Evolutionary conservation across 1,140 invertebrate species (phyloP).

Genomic region (Psilanteris sp.): DNA sequence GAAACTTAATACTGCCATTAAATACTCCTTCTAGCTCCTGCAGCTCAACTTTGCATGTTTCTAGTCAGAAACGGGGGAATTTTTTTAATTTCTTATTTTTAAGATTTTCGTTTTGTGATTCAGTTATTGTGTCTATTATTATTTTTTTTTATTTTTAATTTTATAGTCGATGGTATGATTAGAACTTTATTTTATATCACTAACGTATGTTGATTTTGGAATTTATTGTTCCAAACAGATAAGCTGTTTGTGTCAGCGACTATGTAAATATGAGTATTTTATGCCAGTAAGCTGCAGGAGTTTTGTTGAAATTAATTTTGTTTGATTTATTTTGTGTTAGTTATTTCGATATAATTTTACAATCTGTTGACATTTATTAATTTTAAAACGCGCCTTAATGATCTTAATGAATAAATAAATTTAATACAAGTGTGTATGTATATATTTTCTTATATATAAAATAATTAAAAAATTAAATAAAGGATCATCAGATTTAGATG

Average conservation of each 20-base stretch:
- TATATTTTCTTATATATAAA: too few relatives aligned
- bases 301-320: constrained; percentile 65
- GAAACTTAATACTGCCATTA: constrained; percentile 68
- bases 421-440: too few relatives aligned
- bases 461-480: too few relatives aligned
- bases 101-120: constrained; percentile 43
- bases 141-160: constrained; percentile 12
- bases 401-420: too few relatives aligned
- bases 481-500: too few relatives aligned
- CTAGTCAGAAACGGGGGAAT: constrained; percentile 76
- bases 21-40: constrained; percentile 77
- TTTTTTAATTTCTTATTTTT: constrained; percentile 62
- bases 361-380: too few relatives aligned
- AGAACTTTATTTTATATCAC: too few relatives aligned
- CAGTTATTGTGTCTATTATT: constrained; percentile 33
- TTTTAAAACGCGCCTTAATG: too few relatives aligned
- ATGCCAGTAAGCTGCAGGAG: constrained; percentile 58
- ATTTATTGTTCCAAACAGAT: constrained; percentile 41
- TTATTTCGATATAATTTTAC: background rate
- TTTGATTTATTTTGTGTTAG: constrained; percentile 67
- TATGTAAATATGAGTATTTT: constrained; percentile 55
- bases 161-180: background rate
- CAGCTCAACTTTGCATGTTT: constrained; percentile 76
- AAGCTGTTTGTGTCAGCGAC: constrained; percentile 10
- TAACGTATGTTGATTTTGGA: constrained; percentile 41